phyloP scores from a whole-genome alignment of 2,888 invertebrate genomes.

The Villa cingulata region DNA sequence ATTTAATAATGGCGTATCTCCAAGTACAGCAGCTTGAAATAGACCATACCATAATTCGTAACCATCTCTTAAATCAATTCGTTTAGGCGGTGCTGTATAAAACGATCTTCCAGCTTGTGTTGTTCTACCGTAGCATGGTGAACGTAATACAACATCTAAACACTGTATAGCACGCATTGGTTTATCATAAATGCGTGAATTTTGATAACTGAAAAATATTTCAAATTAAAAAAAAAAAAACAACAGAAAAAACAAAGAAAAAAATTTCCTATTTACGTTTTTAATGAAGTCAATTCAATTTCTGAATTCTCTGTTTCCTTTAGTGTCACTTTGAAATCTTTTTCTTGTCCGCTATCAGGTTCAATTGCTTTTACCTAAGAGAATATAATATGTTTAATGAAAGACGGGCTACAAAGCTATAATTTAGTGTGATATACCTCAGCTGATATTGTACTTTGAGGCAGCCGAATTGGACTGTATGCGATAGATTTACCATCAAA shows the following conservation, averaged over 20 bases:
- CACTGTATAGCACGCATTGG: constrained; percentile 41
- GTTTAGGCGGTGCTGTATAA: constrained; percentile 43
- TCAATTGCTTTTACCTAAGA: constrained; percentile 21
- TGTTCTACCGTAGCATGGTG: constrained; percentile 30
- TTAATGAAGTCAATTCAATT: constrained; percentile 25
- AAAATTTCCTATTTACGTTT: constrained; percentile 18
- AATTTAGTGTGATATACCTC: constrained; percentile 17
- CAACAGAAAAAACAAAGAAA: not conserved
- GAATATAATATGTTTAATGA: not conserved
- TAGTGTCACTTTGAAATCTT: constrained; percentile 20
- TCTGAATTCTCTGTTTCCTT: constrained; percentile 21
- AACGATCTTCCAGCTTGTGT: constrained; percentile 48
- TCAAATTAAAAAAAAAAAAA: not conserved
- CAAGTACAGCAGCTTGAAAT: constrained; percentile 83
- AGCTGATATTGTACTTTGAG: constrained; percentile 14
- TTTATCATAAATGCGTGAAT: constrained; percentile 26
- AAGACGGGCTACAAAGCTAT: not conserved
- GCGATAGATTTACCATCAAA: constrained; percentile 62
- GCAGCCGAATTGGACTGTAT: constrained; percentile 33
- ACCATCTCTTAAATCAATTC: constrained; percentile 53
- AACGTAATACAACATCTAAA: constrained; percentile 51
- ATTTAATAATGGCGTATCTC: constrained; percentile 78
- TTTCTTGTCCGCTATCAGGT: constrained; percentile 4
- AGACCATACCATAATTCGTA: constrained; percentile 87
- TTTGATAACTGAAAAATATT: constrained; percentile 22